A percentile compares a stretch with the other conserved stretches of the same genome.
phyloP scores from a whole-genome alignment of 2,888 invertebrate genomes.

The Eupithecia subfuscata region DNA sequence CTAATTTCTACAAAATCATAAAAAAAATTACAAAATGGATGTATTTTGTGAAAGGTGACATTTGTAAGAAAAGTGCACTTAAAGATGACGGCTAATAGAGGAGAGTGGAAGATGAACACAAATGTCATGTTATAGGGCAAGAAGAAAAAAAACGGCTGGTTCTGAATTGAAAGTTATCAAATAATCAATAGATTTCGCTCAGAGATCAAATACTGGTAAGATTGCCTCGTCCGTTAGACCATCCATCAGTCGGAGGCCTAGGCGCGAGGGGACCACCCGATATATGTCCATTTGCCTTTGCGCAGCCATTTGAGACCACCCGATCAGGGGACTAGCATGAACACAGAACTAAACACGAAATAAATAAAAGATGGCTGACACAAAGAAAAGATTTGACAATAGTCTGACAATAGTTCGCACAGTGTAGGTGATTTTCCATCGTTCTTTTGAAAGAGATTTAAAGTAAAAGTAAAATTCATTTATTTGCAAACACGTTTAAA shows the following conservation, averaged over 20 bases:
- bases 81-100: too few species aligned
- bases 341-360: background rate
- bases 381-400: background rate
- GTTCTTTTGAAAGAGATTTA: background rate
- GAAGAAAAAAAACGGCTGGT: too few species aligned
- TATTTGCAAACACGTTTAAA: too few species aligned
- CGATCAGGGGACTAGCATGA: constrained; percentile 2
- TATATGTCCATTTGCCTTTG: constrained; percentile 26
- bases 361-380: background rate
- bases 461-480: too few species aligned
- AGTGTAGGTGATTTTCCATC: background rate
- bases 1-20: too few species aligned
- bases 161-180: too few species aligned
- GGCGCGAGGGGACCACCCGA: constrained; percentile 33
- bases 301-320: constrained; percentile 2
- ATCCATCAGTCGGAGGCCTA: constrained; percentile 23
- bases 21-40: too few species aligned
- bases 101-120: too few species aligned
- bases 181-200: background rate
- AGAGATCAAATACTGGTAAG: background rate
- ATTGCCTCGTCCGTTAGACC: constrained; percentile 25
- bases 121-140: too few species aligned
- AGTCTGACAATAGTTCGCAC: background rate
- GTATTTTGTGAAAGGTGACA: too few species aligned
- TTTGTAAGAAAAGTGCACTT: too few species aligned